phyloP scores from a whole-genome alignment of 1,140 invertebrate species.

The Triops cancriformis region DNA sequence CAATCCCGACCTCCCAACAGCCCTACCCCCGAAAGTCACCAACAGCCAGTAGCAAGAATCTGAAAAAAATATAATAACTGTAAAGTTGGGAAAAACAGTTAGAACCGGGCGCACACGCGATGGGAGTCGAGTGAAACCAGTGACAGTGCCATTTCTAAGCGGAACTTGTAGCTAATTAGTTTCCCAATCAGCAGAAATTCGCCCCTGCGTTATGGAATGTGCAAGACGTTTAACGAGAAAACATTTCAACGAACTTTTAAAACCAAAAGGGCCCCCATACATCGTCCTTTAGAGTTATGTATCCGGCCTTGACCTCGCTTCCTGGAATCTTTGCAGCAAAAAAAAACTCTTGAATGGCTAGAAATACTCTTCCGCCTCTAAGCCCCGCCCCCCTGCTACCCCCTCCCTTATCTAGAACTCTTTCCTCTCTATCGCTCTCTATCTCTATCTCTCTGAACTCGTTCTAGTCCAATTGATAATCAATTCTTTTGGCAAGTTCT shows the following conservation, averaged over 20 bases:
- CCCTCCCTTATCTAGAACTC: background rate
- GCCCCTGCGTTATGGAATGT: background rate
- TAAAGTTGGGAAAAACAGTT: background rate
- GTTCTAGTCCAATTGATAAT: background rate
- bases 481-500: background rate
- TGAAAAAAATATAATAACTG: no score
- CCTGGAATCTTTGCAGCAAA: background rate
- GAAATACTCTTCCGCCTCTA: background rate
- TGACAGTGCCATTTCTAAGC: background rate
- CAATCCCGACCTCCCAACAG: no score
- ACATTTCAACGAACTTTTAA: slow-evolving; percentile 10
- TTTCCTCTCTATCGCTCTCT: background rate
- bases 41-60: no score
- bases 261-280: background rate
- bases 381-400: background rate
- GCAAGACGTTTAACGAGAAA: background rate
- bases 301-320: slow-evolving; percentile 3
- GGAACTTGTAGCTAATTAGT: background rate
- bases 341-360: background rate
- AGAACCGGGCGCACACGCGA: background rate
- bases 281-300: background rate
- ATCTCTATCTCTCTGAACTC: background rate
- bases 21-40: no score
- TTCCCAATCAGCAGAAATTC: background rate
- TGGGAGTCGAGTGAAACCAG: background rate